Base-by-base conservation (phyloP, 2,888 invertebrate species). In the Diploptera punctata region DNA sequence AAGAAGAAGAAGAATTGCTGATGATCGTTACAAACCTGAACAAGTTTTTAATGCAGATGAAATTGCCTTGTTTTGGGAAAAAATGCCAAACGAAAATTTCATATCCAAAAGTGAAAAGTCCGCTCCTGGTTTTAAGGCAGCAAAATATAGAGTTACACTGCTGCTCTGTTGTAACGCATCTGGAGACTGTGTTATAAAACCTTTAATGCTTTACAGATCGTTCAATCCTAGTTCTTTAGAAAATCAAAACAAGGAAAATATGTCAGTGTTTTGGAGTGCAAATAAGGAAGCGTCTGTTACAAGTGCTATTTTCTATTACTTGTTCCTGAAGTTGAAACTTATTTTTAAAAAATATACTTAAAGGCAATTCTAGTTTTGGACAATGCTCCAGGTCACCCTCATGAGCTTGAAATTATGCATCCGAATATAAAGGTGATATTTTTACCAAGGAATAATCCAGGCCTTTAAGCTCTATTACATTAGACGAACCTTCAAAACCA, bases 91-190 rank as follows among this genome's bases (percentile, higher is more conserved):
- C 13, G 24, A 24, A 9, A 60, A 18, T 2, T 60, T 29, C 26
- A 29, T 60, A 2, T 60, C 31, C n/a, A 26, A 31, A 9, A 31
- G 29, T 29, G 60, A 60, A 60, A 60, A 60, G 18, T 29, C 60
- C 10, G 60, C 60, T 18, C 31, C n/a, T n/a, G n/a, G n/a, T n/a
- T n/a, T n/a, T n/a, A n/a, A n/a, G n/a, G n/a, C n/a, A n/a, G n/a
- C n/a, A n/a, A n/a, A n/a, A n/a, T n/a, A n/a, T n/a, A n/a, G n/a
- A n/a, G n/a, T n/a, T n/a, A n/a, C n/a, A n/a, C 33, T 2, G 57
- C 21, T 69, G 33, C 7, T 69, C 19, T 24, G 69, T 16, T 38
- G 43, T 16, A 69, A 69, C 43, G 60, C 69, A 16, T n/a, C 49
- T 2, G 68, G 33, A 31, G 54, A 68, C 24, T 68, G 26, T 38